These are phyloP conservation scores for Octonoba sinensis DNA, from an alignment of 2,888 invertebrate species.

Conservation along the genomic window DNA sequence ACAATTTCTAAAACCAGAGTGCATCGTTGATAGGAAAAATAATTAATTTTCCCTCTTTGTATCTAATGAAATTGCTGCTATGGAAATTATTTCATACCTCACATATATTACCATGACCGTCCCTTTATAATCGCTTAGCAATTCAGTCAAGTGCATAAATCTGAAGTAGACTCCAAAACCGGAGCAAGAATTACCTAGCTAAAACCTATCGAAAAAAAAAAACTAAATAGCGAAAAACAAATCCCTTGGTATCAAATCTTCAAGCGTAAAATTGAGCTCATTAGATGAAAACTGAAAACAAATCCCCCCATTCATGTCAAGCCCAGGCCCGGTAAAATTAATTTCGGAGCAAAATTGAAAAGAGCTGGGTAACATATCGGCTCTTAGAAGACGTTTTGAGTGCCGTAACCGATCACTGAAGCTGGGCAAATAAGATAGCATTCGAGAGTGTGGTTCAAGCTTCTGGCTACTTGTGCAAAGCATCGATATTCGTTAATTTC, in stretches of 20 bases:
- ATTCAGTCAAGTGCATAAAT: too few species aligned
- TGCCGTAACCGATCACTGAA: conserved; percentile 13
- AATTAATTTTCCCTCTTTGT: too few species aligned
- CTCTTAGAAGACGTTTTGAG: conserved; percentile 14
- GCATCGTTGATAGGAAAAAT: too few species aligned
- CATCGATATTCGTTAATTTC: conserved; percentile 60
- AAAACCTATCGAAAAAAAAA: too few species aligned
- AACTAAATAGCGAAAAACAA: too few species aligned
- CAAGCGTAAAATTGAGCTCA: conserved; percentile 29
- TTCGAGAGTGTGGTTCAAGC: neutral
- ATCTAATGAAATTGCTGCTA: too few species aligned
- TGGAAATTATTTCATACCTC: too few species aligned
- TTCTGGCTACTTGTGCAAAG: conserved; percentile 12
- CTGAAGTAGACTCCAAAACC: too few species aligned
- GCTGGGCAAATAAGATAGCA: conserved; percentile 60
- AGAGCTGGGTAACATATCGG: conserved; percentile 28
- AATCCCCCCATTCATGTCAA: conserved; percentile 30
- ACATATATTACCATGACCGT: too few species aligned
- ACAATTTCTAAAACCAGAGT: too few species aligned
- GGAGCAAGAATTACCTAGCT: too few species aligned
- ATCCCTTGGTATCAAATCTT: neutral
- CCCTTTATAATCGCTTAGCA: too few species aligned
- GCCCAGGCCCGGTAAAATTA: conserved; percentile 29
- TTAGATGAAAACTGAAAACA: conserved; percentile 29
- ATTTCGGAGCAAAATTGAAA: conserved; percentile 26